Percentiles rank a stretch among this genome's conserved stretches.
Evolutionary conservation across 2,113 vertebrate genomes (phyloP).

Genomic region (Upupa epops): DNA sequence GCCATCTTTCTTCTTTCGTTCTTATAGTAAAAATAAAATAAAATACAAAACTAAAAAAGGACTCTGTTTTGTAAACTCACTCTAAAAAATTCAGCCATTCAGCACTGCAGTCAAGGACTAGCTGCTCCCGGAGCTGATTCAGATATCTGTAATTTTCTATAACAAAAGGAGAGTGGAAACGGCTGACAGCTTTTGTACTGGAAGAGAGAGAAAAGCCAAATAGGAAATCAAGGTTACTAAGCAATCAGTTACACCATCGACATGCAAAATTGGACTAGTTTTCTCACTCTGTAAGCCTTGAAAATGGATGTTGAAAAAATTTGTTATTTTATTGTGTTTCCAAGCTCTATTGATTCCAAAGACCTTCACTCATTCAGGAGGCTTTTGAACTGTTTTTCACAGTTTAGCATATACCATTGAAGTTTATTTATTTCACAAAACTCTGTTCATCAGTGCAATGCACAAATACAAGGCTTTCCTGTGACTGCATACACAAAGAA

Average conservation of each 20-base stretch:
- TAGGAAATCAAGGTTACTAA: slow-evolving; percentile 70
- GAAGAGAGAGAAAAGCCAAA: slow-evolving; percentile 35
- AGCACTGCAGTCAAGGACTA: slow-evolving; percentile 84
- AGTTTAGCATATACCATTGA: background rate
- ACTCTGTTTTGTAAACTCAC: slow-evolving; percentile 76
- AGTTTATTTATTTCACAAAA: background rate
- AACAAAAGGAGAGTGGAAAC: slow-evolving; percentile 92
- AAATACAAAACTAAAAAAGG: background rate
- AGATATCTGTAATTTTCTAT: slow-evolving; percentile 83
- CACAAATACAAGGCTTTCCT: background rate
- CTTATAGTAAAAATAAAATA: background rate
- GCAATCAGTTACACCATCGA: slow-evolving; percentile 54
- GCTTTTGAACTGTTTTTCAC: slow-evolving; percentile 1
- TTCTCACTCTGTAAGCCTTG: slow-evolving; percentile 39
- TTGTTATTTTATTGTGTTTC: background rate
- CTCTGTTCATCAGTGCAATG: background rate
- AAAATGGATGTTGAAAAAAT: background rate
- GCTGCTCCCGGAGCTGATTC: slow-evolving; percentile 91
- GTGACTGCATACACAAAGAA: background rate
- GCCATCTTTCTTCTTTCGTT: background rate
- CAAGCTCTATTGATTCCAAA: background rate
- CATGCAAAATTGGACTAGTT: slow-evolving; percentile 36
- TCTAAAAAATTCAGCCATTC: slow-evolving; percentile 91
- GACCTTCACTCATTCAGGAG: background rate
- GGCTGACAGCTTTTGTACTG: slow-evolving; percentile 91